A percentile compares a stretch with the other conserved stretches of the same genome.
These are phyloP conservation scores for Leptinotarsa rubiginosa DNA, from an alignment of 2,888 invertebrate species.

Conservation along the genomic window DNA sequence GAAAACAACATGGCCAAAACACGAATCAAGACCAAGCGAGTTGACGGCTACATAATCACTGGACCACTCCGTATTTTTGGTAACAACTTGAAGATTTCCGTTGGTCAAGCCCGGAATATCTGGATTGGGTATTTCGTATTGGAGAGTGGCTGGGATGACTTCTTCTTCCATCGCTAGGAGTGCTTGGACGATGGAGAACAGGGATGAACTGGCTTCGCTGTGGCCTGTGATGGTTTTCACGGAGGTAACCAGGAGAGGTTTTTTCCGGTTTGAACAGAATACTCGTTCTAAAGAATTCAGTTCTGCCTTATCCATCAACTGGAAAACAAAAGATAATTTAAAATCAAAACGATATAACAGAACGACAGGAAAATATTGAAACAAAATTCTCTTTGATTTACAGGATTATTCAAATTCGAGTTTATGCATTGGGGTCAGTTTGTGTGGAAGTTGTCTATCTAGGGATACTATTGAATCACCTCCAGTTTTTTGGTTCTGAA, in stretches of 20 bases:
- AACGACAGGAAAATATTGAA: too few species aligned
- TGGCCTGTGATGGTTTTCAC: slow-evolving; percentile 99
- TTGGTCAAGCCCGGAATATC: slow-evolving; percentile 89
- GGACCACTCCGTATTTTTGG: slow-evolving; percentile 82
- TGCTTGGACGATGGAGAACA: slow-evolving; percentile 90
- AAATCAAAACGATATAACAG: too few species aligned
- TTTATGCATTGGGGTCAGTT: too few species aligned
- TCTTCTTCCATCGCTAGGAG: slow-evolving; percentile 92
- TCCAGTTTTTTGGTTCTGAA: too few species aligned
- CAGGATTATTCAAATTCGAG: too few species aligned
- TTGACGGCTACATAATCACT: slow-evolving; percentile 92
- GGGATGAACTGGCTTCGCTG: slow-evolving; percentile 89
- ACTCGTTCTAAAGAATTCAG: slow-evolving; percentile 90
- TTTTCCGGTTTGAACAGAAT: slow-evolving; percentile 83
- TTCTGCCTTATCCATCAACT: slow-evolving; percentile 75
- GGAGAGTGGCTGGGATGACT: slow-evolving; percentile 89
- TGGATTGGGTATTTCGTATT: slow-evolving; percentile 87
- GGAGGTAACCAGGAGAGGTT: slow-evolving; percentile 90
- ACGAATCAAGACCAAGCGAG: slow-evolving; percentile 98
- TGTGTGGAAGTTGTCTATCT: too few species aligned
- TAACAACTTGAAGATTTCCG: slow-evolving; percentile 84
- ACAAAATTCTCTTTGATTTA: too few species aligned
- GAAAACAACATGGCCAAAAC: slow-evolving; percentile 91
- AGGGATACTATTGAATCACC: too few species aligned
- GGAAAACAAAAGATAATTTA: slow-evolving; percentile 25